A percentile compares a stretch with the other conserved stretches of the same genome.
Conservation (phyloP, 2,113 vertebrate species). For the Macrotis lagotis region DNA sequence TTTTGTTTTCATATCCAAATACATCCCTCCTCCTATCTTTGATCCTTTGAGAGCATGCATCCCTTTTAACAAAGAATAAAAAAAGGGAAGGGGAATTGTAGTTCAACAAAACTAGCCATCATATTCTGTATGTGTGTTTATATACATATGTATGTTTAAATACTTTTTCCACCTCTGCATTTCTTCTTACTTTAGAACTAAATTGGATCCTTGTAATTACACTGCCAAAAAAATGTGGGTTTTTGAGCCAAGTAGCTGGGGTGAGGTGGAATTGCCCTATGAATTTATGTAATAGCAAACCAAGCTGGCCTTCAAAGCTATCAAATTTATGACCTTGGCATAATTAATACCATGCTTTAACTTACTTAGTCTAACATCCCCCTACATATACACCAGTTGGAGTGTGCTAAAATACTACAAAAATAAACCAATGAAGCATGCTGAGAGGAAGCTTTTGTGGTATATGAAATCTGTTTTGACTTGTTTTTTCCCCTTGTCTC, state of each 20-base stretch:
- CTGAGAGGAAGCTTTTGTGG: slow-evolving; percentile 43
- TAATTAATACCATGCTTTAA: slow-evolving; percentile 15
- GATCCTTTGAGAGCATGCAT: background rate
- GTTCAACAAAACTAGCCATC: background rate
- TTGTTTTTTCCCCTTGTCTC: background rate
- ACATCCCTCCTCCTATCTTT: background rate
- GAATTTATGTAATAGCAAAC: slow-evolving; percentile 32
- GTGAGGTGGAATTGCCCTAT: slow-evolving; percentile 18
- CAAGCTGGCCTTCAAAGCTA: background rate
- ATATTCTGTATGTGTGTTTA: background rate
- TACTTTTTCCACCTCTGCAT: background rate
- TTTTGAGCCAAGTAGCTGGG: slow-evolving; percentile 24
- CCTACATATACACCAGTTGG: background rate
- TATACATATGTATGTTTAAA: background rate
- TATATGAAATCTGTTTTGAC: background rate
- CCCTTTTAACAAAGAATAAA: background rate
- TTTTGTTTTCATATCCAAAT: background rate
- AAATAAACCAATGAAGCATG: background rate
- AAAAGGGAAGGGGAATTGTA: background rate
- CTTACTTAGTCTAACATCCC: background rate
- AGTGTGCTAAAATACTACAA: slow-evolving; percentile 26
- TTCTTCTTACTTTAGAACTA: background rate
- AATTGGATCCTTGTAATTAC: background rate
- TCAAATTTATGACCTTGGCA: slow-evolving; percentile 39
- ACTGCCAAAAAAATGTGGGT: slow-evolving; percentile 39